Conservation (phyloP, 2,113 vertebrate species). For the Prietella phreatophila region DNA sequence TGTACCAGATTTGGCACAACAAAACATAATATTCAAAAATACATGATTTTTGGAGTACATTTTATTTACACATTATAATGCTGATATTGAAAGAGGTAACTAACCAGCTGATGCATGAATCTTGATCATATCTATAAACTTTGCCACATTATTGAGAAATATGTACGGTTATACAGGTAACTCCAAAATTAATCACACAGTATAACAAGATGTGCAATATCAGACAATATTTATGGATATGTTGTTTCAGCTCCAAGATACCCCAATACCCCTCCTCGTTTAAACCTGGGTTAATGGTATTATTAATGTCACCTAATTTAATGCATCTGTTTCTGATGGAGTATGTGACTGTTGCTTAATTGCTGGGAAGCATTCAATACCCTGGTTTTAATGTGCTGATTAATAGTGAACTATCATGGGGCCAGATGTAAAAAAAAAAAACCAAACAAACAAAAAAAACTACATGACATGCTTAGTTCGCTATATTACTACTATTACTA, state of each 20-base stretch:
- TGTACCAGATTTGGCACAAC: not conserved
- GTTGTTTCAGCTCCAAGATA: not conserved
- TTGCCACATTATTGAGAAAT: not conserved
- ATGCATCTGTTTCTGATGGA: not conserved
- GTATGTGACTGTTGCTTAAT: not conserved
- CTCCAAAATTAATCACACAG: not conserved
- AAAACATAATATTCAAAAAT: not conserved
- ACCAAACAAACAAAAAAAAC: too few relatives aligned
- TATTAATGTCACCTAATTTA: not conserved
- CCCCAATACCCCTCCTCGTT: not conserved
- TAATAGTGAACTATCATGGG: not conserved
- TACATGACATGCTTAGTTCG: not conserved
- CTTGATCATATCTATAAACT: not conserved
- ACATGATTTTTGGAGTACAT: not conserved
- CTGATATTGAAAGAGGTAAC: not conserved
- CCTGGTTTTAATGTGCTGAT: not conserved
- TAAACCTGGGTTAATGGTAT: not conserved
- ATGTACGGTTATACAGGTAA: not conserved
- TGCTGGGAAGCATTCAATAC: not conserved
- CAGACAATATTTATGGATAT: not conserved
- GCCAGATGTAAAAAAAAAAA: not conserved
- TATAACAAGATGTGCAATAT: not conserved
- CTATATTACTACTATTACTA: not conserved
- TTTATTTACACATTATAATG: not conserved
- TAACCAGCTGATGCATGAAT: not conserved